Base-by-base conservation (phyloP, 35 echinoderm and acorn worm species). In the Chiridota heheva region DNA sequence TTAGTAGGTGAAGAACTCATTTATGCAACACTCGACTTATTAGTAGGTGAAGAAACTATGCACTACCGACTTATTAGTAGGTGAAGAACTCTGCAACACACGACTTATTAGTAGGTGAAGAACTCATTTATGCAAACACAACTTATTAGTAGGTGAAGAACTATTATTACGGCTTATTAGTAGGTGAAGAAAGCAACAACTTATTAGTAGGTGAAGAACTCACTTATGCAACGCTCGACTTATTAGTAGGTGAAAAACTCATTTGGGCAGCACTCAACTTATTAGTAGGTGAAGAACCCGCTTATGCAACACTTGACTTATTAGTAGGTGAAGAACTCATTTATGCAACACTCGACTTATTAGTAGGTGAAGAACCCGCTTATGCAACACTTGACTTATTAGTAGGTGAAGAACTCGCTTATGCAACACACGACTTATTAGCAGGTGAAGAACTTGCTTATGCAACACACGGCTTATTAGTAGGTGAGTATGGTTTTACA, bases 211-310 rank as follows among this genome's bases (percentile, higher is more conserved):
- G 40, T 36, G 33, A 42, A 25, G 68, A 31, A 27, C 33, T 25
- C 16, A 42, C 68, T 42, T 71, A 42, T 20, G 6, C 68, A n/a
- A n/a, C n/a, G n/a, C n/a, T n/a, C n/a, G n/a, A n/a, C n/a, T n/a
- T n/a, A n/a, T n/a, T n/a, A n/a, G n/a, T n/a, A n/a, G n/a, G n/a
- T n/a, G n/a, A n/a, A n/a, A n/a, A n/a, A n/a, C n/a, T n/a, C n/a
- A n/a, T n/a, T n/a, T n/a, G n/a, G n/a, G n/a, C n/a, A n/a, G 72
- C 28, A 27, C 40, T 76, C 57, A 49, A 36, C 46, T 76, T 76
- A 26, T 76, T 76, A 27, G 72, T 46, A 30, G 72, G 72, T 36
- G 72, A 76, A 17, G 72, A 49, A 43, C 72, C 57, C 57, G n/a
- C n/a, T n/a, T n/a, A n/a, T 5, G 72, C 30, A 4, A 28, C 57